These are phyloP conservation scores for Flabesymbios commensalis DNA, from an alignment of 2,888 invertebrate species.

Conservation along the genomic window DNA sequence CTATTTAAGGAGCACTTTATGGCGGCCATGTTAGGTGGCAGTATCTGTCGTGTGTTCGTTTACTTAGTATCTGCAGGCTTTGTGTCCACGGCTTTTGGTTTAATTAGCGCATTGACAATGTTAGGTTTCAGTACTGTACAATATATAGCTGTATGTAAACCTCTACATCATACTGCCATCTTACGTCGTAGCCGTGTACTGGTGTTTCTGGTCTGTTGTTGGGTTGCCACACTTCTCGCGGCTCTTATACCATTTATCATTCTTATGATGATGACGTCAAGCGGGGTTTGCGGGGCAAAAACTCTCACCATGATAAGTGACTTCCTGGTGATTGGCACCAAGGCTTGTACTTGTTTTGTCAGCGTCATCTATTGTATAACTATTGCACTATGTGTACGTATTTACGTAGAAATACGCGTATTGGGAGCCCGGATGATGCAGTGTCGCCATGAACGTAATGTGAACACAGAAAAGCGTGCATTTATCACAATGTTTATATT, in stretches of 20 bases:
- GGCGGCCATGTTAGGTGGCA: neutral
- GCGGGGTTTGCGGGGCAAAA: neutral
- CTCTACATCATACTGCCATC: conserved; percentile 21
- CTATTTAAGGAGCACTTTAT: neutral
- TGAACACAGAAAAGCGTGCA: conserved; percentile 25
- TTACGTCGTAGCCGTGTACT: conserved; percentile 10
- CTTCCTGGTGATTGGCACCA: conserved; percentile 12
- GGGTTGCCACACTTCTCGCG: neutral
- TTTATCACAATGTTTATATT: conserved; percentile 33
- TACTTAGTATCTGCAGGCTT: conserved; percentile 18
- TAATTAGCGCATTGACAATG: conserved; percentile 23
- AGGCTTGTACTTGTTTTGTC: conserved; percentile 18
- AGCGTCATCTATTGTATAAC: conserved; percentile 20
- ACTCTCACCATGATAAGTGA: neutral
- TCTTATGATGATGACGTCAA: neutral
- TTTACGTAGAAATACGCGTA: conserved; percentile 23
- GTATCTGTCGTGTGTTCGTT: conserved; percentile 17
- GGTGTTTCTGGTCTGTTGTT: neutral
- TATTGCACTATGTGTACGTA: conserved; percentile 24
- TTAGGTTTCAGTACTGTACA: conserved; percentile 27
- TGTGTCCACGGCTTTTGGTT: conserved; percentile 13
- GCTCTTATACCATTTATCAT: conserved; percentile 1
- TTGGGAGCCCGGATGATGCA: conserved; percentile 26
- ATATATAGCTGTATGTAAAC: conserved; percentile 27
- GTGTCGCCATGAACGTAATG: conserved; percentile 30